These are phyloP conservation scores for Botia kubotai DNA, from an alignment of 2,797 vertebrate genomes.

Conservation along the genomic window DNA sequence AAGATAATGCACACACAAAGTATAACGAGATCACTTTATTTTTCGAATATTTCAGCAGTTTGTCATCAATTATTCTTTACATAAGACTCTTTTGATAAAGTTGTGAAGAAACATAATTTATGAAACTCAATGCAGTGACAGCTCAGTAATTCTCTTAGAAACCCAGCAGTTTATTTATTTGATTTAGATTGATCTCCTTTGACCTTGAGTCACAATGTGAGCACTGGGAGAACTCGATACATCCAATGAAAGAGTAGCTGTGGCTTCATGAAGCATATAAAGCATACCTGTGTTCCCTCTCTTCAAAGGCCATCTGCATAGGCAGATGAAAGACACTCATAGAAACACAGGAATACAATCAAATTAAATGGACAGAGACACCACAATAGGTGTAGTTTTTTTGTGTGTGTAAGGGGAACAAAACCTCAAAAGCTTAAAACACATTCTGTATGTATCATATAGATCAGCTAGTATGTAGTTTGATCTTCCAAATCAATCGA, in stretches of 20 bases:
- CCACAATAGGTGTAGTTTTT: background rate
- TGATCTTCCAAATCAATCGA: slow-evolving; percentile 26
- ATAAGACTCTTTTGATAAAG: background rate
- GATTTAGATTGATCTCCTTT: background rate
- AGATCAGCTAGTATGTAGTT: slow-evolving; percentile 2
- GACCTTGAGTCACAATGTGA: background rate
- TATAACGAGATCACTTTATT: no score
- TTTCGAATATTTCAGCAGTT: no score
- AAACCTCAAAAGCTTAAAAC: background rate
- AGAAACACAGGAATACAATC: background rate
- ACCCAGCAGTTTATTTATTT: background rate
- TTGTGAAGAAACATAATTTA: background rate
- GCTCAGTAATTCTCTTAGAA: background rate
- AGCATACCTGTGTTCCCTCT: background rate
- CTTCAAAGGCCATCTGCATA: background rate
- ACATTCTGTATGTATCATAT: background rate
- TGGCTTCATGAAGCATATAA: background rate
- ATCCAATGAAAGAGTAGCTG: background rate
- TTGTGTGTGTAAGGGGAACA: background rate
- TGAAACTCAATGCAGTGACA: background rate
- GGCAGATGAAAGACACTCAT: background rate
- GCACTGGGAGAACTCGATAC: background rate
- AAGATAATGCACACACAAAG: no score
- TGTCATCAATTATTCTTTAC: no score
- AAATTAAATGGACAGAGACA: background rate